These are phyloP conservation scores for Bactericera cockerelli DNA, from an alignment of 1,140 invertebrate species.

Conservation along the genomic window DNA sequence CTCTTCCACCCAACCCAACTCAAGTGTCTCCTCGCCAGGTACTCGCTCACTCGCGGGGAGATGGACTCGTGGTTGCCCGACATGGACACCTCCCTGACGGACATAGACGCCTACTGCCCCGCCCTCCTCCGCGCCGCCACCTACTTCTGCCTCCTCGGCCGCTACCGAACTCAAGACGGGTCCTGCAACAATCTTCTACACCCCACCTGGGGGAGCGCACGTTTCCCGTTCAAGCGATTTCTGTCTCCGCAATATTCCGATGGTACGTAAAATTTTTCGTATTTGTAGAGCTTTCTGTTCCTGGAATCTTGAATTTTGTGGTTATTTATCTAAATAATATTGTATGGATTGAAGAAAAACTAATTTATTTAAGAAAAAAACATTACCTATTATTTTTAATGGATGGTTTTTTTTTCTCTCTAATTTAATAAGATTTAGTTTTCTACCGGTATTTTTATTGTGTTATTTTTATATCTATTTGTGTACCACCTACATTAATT, in stretches of 20 bases:
- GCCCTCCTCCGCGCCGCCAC: constrained; percentile 64
- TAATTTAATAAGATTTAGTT: too few species aligned
- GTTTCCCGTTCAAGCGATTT: constrained; percentile 64
- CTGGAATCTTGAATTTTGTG: not conserved
- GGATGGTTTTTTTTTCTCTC: too few species aligned
- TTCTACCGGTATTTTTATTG: too few species aligned
- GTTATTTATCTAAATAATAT: not conserved
- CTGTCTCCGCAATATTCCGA: constrained; percentile 68
- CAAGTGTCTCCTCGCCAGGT: too few species aligned
- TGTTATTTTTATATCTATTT: too few species aligned
- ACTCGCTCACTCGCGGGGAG: constrained; percentile 64
- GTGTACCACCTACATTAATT: too few species aligned
- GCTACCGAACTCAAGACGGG: constrained; percentile 66
- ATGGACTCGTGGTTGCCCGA: constrained; percentile 69
- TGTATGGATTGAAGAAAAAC: too few species aligned
- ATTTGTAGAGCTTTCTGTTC: not conserved
- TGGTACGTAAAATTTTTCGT: constrained; percentile 38
- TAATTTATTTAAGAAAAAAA: too few species aligned
- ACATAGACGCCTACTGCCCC: constrained; percentile 70
- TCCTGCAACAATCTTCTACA: constrained; percentile 90
- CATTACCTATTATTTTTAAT: too few species aligned
- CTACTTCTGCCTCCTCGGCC: constrained; percentile 48
- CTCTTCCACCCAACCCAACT: too few species aligned
- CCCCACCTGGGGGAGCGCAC: constrained; percentile 71
- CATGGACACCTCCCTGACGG: constrained; percentile 73